Conservation (phyloP, 2,888 invertebrate species). For the Leptinotarsa tumamoca region DNA sequence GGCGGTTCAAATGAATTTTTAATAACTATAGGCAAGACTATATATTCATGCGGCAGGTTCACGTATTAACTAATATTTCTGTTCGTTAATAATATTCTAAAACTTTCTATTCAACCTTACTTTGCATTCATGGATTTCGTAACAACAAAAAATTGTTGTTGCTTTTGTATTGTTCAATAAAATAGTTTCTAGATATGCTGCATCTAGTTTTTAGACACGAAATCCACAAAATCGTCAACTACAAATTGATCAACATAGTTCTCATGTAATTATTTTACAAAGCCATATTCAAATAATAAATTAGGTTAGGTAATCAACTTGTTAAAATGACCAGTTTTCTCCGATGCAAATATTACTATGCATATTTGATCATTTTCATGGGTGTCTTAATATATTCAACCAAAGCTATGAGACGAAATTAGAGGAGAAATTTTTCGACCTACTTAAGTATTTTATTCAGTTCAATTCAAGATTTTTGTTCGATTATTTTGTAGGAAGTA, state of each 20-base stretch:
- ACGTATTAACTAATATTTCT: no score
- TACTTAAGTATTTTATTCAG: constrained; percentile 4
- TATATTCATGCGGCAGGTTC: no score
- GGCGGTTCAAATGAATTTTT: no score
- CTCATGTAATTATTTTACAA: background rate
- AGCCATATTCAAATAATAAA: constrained; percentile 4
- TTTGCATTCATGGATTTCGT: background rate
- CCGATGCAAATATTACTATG: constrained; percentile 12
- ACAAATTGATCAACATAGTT: background rate
- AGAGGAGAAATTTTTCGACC: constrained; percentile 22
- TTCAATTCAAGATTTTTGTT: background rate
- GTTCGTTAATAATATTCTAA: no score
- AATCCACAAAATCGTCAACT: background rate
- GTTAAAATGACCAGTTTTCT: constrained; percentile 18
- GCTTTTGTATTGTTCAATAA: background rate
- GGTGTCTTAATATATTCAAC: constrained; percentile 11
- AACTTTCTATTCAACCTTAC: no score
- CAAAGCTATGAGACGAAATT: background rate
- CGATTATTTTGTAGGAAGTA: background rate
- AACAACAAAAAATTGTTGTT: background rate
- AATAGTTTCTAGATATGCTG: background rate
- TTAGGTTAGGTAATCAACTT: constrained; percentile 2
- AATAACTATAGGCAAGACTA: no score
- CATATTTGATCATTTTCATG: constrained; percentile 17
- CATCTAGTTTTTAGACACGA: background rate